Base-by-base conservation (phyloP, 2,888 invertebrate genomes). In the Nomada lathburiana region DNA sequence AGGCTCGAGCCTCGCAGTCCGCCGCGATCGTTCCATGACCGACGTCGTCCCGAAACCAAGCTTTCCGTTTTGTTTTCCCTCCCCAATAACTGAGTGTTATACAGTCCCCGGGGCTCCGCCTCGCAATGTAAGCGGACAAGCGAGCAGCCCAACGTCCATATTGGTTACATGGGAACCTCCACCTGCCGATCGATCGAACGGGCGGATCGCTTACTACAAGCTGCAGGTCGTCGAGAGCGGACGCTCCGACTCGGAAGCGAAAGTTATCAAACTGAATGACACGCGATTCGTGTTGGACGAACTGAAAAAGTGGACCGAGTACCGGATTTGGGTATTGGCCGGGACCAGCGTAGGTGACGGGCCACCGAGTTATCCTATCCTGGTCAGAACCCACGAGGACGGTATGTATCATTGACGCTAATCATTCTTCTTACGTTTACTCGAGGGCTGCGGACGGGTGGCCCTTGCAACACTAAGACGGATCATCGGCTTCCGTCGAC, bases 341-440 rank as follows among this genome's bases (percentile, higher is more conserved):
- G 98, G 98, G 93, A 99, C 99, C 91, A 97, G 97, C 92, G 98
- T 99, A 90, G 99, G 99, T 93, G 98, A 98, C 94, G 99, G 99
- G 85, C 99, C 98, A 86, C 96, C 97, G 92, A 98, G 98, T 90
- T 97, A 97, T 94, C 98, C 98, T 86, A 97, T 98, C 95, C 96
- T 97, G 92, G 97, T 98, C 92, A 97, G 97, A 95, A 99, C 99
- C 89, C 98, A 98, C 94, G 99, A 99, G 97, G 99, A 98, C 97
- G 99, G 99, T 99, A 98, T 97, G 98, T 97, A 94, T 92, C 90
- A 89, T 81, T 88, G 84, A 90, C 86, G 80, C 88, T 89, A 85
- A 90, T 84, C 88, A 87, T 85, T 85, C 85, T 87, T 82, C 89
- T 83, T 90, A 82, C 83, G 65, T 76, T 74, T 80, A 79, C 47